Percentiles rank a stretch among this genome's conserved stretches.
These are phyloP conservation scores for Crenuchus spilurus DNA, from an alignment of 2,797 vertebrate genomes.

Conservation along the genomic window DNA sequence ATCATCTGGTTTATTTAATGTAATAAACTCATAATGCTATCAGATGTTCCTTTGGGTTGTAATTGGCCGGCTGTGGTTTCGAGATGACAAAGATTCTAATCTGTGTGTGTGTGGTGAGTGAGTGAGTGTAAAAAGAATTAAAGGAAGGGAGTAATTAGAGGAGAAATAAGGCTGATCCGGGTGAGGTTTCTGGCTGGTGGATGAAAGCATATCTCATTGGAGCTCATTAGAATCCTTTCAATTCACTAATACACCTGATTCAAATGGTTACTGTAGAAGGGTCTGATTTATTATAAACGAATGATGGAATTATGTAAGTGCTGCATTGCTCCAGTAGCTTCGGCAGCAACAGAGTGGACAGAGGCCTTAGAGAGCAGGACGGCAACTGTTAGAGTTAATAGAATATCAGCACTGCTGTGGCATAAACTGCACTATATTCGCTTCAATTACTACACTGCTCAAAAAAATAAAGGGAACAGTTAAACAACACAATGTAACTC, in stretches of 20 bases:
- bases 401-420: too few species aligned
- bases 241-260: neutral
- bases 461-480: too few species aligned
- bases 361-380: neutral
- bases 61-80: constrained; percentile 5
- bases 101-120: neutral
- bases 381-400: neutral
- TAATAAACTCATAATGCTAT: constrained; percentile 47
- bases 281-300: neutral
- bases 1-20: constrained; percentile 50
- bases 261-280: neutral
- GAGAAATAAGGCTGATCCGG: neutral
- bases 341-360: neutral
- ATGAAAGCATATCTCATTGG: neutral
- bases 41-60: constrained; percentile 43
- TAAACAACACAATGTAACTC: too few species aligned
- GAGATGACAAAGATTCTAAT: constrained; percentile 14
- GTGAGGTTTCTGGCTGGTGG: neutral
- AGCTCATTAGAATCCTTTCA: neutral
- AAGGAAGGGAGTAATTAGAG: neutral
- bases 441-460: too few species aligned
- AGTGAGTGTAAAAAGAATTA: neutral
- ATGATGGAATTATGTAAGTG: neutral
- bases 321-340: neutral
- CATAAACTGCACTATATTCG: too few species aligned